These are phyloP conservation scores for Mimas tiliae DNA, from an alignment of 2,888 invertebrate genomes.

Conservation along the genomic window DNA sequence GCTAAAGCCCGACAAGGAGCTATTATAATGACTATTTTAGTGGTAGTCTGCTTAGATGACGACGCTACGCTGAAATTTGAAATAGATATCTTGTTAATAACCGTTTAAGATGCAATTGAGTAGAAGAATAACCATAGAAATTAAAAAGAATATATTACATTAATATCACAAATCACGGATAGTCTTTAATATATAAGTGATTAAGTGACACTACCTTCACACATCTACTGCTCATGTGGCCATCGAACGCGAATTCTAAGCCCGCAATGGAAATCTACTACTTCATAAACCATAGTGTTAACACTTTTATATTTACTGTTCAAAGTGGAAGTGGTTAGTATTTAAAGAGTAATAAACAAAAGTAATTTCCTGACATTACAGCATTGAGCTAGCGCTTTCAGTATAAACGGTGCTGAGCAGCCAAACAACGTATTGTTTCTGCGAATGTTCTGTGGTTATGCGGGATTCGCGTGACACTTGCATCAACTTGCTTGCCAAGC, in stretches of 20 bases:
- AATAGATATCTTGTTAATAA: neutral
- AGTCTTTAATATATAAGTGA: too few relatives aligned
- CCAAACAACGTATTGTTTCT: conserved; percentile 60
- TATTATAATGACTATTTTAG: conserved; percentile 38
- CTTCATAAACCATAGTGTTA: neutral
- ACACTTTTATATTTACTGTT: conserved; percentile 7
- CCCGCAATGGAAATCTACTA: neutral
- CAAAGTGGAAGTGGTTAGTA: conserved; percentile 42
- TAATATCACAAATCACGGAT: too few relatives aligned
- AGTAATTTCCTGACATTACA: conserved; percentile 55
- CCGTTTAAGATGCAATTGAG: neutral
- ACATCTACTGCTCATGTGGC: too few relatives aligned
- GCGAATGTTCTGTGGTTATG: conserved; percentile 55
- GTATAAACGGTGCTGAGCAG: conserved; percentile 57
- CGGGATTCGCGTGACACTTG: conserved; percentile 59
- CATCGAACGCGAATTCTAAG: too few relatives aligned
- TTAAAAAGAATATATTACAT: too few relatives aligned
- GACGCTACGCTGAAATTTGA: neutral
- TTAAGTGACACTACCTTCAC: too few relatives aligned
- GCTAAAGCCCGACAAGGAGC: conserved; percentile 36
- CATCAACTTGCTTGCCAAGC: conserved; percentile 44
- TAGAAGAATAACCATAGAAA: neutral
- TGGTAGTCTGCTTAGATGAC: conserved; percentile 23
- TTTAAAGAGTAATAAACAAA: conserved; percentile 56
- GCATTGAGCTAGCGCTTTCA: conserved; percentile 48